Conservation (phyloP, 2,797 vertebrate species). For the Sphaeramia orbicularis region DNA sequence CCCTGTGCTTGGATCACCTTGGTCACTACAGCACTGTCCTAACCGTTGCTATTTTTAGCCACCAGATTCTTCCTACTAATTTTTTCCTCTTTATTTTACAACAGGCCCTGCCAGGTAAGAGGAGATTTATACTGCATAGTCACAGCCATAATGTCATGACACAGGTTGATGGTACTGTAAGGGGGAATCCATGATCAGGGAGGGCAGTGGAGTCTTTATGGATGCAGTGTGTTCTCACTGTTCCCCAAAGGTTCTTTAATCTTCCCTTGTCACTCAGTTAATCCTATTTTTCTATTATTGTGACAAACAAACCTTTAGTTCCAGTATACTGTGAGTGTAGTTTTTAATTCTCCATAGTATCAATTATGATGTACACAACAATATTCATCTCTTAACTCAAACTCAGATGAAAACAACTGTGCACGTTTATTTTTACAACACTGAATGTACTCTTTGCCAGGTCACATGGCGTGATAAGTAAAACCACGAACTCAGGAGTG, state of each 20-base stretch:
- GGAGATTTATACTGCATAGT: conserved; percentile 43
- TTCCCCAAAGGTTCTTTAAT: too few relatives aligned
- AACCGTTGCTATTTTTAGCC: conserved; percentile 70
- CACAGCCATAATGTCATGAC: conserved; percentile 52
- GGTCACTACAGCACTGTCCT: conserved; percentile 54
- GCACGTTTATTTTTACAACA: conserved; percentile 31
- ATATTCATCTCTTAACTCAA: background rate
- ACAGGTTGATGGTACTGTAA: background rate
- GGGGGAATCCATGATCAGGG: conserved; percentile 5
- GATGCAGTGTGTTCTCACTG: too few relatives aligned
- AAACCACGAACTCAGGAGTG: conserved; percentile 10
- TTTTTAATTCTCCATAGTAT: too few relatives aligned
- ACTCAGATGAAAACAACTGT: background rate
- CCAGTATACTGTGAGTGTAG: too few relatives aligned
- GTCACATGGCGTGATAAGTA: conserved; percentile 43
- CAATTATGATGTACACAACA: too few relatives aligned
- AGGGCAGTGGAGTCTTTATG: background rate
- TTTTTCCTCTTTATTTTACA: conserved; percentile 14
- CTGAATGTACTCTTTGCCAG: conserved; percentile 13
- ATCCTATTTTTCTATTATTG: too few relatives aligned
- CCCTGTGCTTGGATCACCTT: conserved; percentile 58
- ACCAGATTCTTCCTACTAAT: conserved; percentile 3
- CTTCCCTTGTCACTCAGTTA: too few relatives aligned
- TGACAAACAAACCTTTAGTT: too few relatives aligned
- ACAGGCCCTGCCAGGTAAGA: conserved; percentile 43